These are phyloP conservation scores for Heliconius hewitsoni DNA, from an alignment of 1,140 invertebrate species.

Conservation along the genomic window DNA sequence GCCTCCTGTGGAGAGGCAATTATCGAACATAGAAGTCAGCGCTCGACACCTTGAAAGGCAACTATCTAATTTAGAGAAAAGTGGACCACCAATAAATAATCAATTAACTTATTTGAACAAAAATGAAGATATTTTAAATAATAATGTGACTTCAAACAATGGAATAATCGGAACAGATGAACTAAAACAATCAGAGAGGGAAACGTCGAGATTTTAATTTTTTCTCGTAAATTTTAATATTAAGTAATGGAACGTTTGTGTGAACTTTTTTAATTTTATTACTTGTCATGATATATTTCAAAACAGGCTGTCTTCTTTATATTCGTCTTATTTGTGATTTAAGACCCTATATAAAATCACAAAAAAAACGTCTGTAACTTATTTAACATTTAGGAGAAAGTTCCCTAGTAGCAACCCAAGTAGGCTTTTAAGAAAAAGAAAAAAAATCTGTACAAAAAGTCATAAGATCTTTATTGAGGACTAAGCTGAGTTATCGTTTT, in stretches of 20 bases:
- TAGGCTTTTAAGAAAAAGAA: too few species aligned
- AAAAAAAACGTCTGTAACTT: too few species aligned
- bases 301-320: neutral
- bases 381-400: too few species aligned
- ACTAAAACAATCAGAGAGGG: neutral
- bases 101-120: neutral
- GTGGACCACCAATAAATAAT: neutral
- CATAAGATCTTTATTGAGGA: too few species aligned
- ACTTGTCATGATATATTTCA: neutral
- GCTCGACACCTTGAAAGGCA: neutral
- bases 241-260: neutral
- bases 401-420: too few species aligned
- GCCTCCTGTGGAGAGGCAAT: neutral
- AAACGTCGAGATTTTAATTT: neutral
- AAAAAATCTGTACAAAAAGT: too few species aligned
- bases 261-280: neutral
- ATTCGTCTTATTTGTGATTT: too few species aligned
- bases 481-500: too few species aligned
- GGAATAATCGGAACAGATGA: neutral
- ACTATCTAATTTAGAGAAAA: constrained; percentile 17
- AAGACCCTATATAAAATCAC: neutral
- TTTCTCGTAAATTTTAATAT: constrained; percentile 15
- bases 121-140: neutral
- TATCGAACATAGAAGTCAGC: neutral
- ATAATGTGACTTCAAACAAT: constrained; percentile 11